Conservation (phyloP, 1,140 invertebrate genomes). For the Ips nitidus region DNA sequence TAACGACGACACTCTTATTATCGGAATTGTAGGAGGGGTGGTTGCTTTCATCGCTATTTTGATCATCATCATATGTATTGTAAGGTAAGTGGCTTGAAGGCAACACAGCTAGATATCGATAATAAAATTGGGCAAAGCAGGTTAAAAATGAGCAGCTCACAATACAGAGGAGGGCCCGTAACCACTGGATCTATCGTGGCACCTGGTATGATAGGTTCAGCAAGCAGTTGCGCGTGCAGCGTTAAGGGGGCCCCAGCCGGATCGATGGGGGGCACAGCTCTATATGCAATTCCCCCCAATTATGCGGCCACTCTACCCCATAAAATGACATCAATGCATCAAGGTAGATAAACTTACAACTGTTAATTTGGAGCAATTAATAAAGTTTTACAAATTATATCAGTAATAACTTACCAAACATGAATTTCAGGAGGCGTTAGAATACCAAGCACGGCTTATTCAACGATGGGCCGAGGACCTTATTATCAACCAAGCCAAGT, state of each 20-base stretch:
- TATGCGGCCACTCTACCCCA: constrained; percentile 64
- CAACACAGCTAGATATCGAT: not conserved
- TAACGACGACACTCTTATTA: constrained; percentile 89
- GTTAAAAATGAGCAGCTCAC: constrained; percentile 64
- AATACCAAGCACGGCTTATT: constrained; percentile 42
- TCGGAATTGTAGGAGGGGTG: constrained; percentile 88
- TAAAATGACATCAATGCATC: constrained; percentile 57
- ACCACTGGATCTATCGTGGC: constrained; percentile 57
- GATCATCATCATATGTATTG: constrained; percentile 85
- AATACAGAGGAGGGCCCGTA: constrained; percentile 67
- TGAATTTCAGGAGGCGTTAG: constrained; percentile 1
- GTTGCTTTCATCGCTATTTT: constrained; percentile 87
- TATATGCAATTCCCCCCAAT: constrained; percentile 58
- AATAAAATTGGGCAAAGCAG: constrained; percentile 2
- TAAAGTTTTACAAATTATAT: constrained; percentile 6
- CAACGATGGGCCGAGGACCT: constrained; percentile 53
- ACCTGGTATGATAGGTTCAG: constrained; percentile 54
- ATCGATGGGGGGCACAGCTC: constrained; percentile 32
- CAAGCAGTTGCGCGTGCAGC: constrained; percentile 55
- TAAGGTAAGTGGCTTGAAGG: constrained; percentile 53
- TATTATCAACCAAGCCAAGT: constrained; percentile 48
- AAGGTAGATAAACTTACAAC: constrained; percentile 26
- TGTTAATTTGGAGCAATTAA: constrained; percentile 5
- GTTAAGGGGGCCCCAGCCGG: constrained; percentile 56
- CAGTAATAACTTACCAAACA: not conserved